Base-by-base conservation (phyloP, 2,888 invertebrate species). In the Watsonalla binaria region DNA sequence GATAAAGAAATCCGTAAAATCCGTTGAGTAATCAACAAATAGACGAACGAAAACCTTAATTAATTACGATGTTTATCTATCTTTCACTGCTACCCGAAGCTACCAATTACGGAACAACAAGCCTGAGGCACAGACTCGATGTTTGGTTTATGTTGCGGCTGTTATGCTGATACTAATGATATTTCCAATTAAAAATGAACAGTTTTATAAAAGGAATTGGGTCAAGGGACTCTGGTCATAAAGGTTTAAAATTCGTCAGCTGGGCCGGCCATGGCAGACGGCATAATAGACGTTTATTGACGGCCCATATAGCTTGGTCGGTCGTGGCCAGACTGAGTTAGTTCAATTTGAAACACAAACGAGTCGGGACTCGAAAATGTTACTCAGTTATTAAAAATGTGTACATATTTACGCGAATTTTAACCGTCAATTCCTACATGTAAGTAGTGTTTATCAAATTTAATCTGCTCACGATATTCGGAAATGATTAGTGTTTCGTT, bases 221-320 rank as follows among this genome's bases (percentile, higher is more conserved):
- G 86, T 82, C 86, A 84, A 72, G 78, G 81, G 76, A 75, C 76
- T 72, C 64, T 70, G 76, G 79, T 72, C 77, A 88, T 90, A 89
- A 90, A 90, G 76, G 75, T 75, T 76, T 82, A 86, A 87, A 83
- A 76, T 82, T 86, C 83, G 77, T 80, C 70, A 75, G 82, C 78
- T 86, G 89, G 88, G 88, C 89, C 88, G 71, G 66, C 76, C 70
- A 68, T 62, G 62, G 61, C 63, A 66, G 65, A 70, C 67, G 76
- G 79, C 78, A 86, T 86, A 87, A 86, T 90, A 90, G 90, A 90
- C 84, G 88, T 89, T 90, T 90, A 90, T 89, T 84, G 84, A 76
- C 71, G 80, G 77, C 79, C 84, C 89, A 87, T 90, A 90, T 90
- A 90, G 90, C 87, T 81, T 69, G 80, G 71, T 64, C 74, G 82